A percentile compares a stretch with the other conserved stretches of the same genome.
Conservation (phyloP, 2,888 invertebrate genomes). For the Hipparchia semele region DNA sequence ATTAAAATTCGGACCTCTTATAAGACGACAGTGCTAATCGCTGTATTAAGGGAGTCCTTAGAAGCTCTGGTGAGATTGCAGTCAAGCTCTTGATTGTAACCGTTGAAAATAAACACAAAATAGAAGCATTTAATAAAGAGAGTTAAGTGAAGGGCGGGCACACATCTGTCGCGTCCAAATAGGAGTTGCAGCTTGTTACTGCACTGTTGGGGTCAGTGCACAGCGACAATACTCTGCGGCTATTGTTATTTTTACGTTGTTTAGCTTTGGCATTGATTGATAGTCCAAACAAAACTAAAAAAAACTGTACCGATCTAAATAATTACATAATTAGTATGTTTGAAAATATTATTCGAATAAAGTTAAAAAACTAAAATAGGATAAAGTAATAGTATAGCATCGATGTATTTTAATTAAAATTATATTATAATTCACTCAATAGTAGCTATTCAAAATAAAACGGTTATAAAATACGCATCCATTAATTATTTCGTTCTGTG, state of each 20-base stretch:
- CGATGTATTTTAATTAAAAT: too few species aligned
- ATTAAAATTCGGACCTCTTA: neutral
- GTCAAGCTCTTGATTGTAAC: neutral
- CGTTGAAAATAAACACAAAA: neutral
- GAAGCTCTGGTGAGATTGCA: neutral
- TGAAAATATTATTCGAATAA: neutral
- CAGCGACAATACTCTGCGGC: constrained; percentile 10
- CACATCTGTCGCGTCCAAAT: constrained; percentile 37
- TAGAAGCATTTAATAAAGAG: constrained; percentile 28
- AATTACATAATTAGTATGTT: neutral
- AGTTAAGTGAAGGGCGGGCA: constrained; percentile 25
- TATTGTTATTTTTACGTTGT: constrained; percentile 4
- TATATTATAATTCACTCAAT: too few species aligned
- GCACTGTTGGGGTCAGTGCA: constrained; percentile 24
- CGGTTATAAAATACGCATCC: too few species aligned
- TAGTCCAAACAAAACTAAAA: neutral
- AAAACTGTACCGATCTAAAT: neutral
- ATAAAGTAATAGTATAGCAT: too few species aligned
- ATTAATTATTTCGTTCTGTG: too few species aligned
- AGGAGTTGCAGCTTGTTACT: constrained; percentile 25
- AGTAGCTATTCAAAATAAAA: too few species aligned
- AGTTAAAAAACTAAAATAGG: too few species aligned
- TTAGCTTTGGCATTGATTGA: neutral
- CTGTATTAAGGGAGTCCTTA: neutral
- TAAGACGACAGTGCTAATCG: neutral